phyloP scores from a whole-genome alignment of 2,888 invertebrate species.

The Epirrhoe alternata region DNA sequence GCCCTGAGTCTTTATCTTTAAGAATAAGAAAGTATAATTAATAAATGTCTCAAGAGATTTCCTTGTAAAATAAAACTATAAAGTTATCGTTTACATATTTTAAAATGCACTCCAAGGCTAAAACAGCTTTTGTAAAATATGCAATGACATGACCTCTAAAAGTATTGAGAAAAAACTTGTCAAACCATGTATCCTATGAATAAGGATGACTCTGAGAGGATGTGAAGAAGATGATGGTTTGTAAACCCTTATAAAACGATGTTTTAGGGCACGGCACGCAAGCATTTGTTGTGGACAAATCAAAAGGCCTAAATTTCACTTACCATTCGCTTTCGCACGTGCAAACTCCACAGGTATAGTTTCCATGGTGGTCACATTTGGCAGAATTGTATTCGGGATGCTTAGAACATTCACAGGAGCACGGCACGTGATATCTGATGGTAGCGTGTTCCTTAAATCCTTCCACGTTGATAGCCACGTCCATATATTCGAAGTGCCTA shows the following conservation, averaged over 20 bases:
- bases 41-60: background rate
- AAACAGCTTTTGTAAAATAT: too few relatives aligned
- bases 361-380: conserved; percentile 77
- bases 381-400: conserved; percentile 64
- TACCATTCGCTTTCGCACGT: conserved; percentile 78
- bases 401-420: conserved; percentile 66
- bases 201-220: too few relatives aligned
- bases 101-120: too few relatives aligned
- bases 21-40: background rate
- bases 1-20: background rate
- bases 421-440: conserved; percentile 66
- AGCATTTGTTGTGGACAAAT: too few relatives aligned
- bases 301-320: conserved; percentile 37
- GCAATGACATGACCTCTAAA: too few relatives aligned
- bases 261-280: too few relatives aligned
- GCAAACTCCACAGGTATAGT: conserved; percentile 87
- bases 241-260: too few relatives aligned
- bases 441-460: conserved; percentile 50
- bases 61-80: background rate
- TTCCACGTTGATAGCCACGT: conserved; percentile 41
- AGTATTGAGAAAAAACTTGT: too few relatives aligned
- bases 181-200: too few relatives aligned
- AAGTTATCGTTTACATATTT: background rate
- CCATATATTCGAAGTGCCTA: conserved; percentile 39
- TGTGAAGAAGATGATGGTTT: too few relatives aligned